Evolutionary conservation across 2,888 invertebrate genomes (phyloP).

Genomic region (Microctonus aethiopoides): DNA sequence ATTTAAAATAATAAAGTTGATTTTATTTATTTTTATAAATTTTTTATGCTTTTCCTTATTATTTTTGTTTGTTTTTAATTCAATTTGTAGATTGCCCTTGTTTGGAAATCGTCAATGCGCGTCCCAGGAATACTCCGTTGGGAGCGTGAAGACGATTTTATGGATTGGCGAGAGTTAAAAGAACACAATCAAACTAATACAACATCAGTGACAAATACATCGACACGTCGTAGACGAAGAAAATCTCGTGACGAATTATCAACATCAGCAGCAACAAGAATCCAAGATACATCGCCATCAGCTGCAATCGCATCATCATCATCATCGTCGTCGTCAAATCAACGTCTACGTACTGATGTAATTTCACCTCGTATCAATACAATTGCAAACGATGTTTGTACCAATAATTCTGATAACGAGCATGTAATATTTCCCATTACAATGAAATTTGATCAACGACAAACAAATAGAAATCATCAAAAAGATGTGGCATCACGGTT

Average conservation of each 20-base stretch:
- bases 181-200: conserved; percentile 32
- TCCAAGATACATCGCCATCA: conserved; percentile 7
- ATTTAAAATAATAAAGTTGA: too few relatives aligned
- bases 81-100: conserved; percentile 60
- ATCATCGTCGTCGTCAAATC: conserved; percentile 35
- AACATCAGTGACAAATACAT: conserved; percentile 13
- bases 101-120: conserved; percentile 67
- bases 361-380: conserved; percentile 28
- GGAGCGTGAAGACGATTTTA: conserved; percentile 66
- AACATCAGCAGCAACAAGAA: not conserved
- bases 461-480: conserved; percentile 33
- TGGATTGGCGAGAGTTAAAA: conserved; percentile 63
- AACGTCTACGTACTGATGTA: conserved; percentile 34
- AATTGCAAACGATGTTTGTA: conserved; percentile 15
- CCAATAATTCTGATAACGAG: conserved; percentile 11
- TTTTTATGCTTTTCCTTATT: not conserved
- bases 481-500: conserved; percentile 43
- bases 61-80: not conserved
- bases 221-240: conserved; percentile 51
- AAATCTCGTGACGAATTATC: conserved; percentile 21
- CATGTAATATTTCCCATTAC: conserved; percentile 25
- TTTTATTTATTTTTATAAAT: too few relatives aligned
- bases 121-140: conserved; percentile 65
- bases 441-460: conserved; percentile 35
- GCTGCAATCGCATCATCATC: not conserved